phyloP scores from a whole-genome alignment of 2,797 vertebrate genomes.

The Lycodopsis pacificus region DNA sequence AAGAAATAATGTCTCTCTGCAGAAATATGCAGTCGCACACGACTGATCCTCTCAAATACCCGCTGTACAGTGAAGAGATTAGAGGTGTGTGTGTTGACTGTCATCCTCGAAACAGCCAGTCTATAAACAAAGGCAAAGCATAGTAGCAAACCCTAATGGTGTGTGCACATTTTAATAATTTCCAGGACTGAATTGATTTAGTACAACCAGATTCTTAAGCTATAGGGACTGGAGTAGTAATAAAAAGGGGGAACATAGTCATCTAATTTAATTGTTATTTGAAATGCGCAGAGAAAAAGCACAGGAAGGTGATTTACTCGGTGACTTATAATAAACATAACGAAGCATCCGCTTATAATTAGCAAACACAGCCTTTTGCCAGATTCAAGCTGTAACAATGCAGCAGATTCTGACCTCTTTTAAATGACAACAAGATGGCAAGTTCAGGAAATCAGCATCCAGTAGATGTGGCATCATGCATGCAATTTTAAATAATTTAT shows the following conservation, averaged over 20 bases:
- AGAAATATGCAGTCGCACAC: conserved; percentile 79
- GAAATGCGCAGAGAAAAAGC: conserved; percentile 18
- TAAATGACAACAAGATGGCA: conserved; percentile 24
- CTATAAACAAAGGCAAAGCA: conserved; percentile 70
- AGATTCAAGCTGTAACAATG: conserved; percentile 36
- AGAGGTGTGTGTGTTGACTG: conserved; percentile 56
- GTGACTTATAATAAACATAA: conserved; percentile 35
- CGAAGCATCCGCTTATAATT: conserved; percentile 28
- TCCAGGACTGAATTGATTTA: conserved; percentile 24
- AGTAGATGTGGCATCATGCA: neutral
- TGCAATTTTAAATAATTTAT: conserved; percentile 30
- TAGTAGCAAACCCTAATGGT: conserved; percentile 38
- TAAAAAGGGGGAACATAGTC: neutral
- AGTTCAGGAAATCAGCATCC: conserved; percentile 26
- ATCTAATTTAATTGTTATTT: conserved; percentile 13
- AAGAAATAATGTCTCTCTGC: conserved; percentile 81
- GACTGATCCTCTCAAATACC: conserved; percentile 78
- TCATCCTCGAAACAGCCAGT: conserved; percentile 60
- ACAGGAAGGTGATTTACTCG: conserved; percentile 13
- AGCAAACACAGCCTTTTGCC: conserved; percentile 36
- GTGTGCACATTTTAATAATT: conserved; percentile 32
- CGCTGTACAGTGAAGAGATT: conserved; percentile 75
- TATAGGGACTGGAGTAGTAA: neutral
- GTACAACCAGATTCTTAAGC: conserved; percentile 8
- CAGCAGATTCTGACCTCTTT: conserved; percentile 27